A percentile compares a stretch with the other conserved stretches of the same genome.
These are phyloP conservation scores for Ceryle rudis DNA, from an alignment of 2,797 vertebrate genomes.

Conservation along the genomic window DNA sequence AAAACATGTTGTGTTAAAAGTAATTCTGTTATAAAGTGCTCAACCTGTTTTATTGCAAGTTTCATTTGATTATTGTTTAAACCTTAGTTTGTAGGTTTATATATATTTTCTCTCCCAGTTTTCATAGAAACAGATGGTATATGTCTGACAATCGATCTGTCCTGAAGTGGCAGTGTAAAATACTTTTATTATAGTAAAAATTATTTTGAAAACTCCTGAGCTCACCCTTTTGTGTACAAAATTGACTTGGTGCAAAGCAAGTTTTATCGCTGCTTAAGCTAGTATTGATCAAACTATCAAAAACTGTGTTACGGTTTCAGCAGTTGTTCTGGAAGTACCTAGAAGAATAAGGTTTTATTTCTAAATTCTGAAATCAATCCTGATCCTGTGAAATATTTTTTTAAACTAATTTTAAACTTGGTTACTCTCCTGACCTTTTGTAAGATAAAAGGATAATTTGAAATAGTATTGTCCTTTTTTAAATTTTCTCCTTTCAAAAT, in stretches of 20 bases:
- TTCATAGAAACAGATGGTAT: slow-evolving; percentile 58
- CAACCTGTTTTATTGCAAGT: slow-evolving; percentile 8
- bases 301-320: slow-evolving; percentile 52
- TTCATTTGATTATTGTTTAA: slow-evolving; percentile 66
- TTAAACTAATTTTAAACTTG: neutral
- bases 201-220: slow-evolving; percentile 68
- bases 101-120: slow-evolving; percentile 22
- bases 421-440: neutral
- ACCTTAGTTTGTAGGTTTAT: neutral
- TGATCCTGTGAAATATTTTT: neutral
- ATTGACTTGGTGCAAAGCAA: slow-evolving; percentile 60
- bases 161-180: slow-evolving; percentile 53
- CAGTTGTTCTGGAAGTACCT: slow-evolving; percentile 28
- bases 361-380: slow-evolving; percentile 54
- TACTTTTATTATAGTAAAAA: slow-evolving; percentile 66
- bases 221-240: slow-evolving; percentile 67
- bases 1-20: neutral
- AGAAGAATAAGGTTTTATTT: slow-evolving; percentile 46
- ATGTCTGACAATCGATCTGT: slow-evolving; percentile 58
- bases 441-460: neutral
- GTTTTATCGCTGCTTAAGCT: slow-evolving; percentile 75
- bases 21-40: slow-evolving; percentile 5
- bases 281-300: slow-evolving; percentile 75
- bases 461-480: neutral
- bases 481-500: neutral